phyloP scores from a whole-genome alignment of 2,888 invertebrate species.

The Thereva nobilitata region DNA sequence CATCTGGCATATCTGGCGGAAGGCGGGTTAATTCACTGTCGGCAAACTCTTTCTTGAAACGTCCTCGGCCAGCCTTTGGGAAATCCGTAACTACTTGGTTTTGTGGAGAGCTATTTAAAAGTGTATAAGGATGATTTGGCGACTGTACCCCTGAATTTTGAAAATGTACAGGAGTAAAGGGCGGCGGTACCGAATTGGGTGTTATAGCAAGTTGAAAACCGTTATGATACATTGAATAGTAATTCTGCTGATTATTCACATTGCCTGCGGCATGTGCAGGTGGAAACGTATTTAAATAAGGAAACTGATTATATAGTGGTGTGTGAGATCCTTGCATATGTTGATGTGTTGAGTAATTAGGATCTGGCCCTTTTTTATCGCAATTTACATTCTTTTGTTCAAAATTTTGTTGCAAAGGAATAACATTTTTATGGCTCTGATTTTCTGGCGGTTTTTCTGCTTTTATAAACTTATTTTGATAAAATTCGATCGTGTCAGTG shows the following conservation, averaged over 20 bases:
- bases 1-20: constrained; percentile 46
- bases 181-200: constrained; percentile 56
- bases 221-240: constrained; percentile 58
- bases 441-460: constrained; percentile 12
- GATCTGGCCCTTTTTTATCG: constrained; percentile 51
- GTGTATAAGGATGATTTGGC: constrained; percentile 38
- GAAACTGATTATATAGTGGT: constrained; percentile 56
- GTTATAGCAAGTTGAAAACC: constrained; percentile 56
- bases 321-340: constrained; percentile 46
- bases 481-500: constrained; percentile 54
- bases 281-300: constrained; percentile 56
- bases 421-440: constrained; percentile 1
- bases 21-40: constrained; percentile 39
- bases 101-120: constrained; percentile 39
- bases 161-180: constrained; percentile 57
- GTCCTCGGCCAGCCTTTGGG: constrained; percentile 56
- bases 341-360: constrained; percentile 40
- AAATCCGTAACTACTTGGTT: constrained; percentile 53
- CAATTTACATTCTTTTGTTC: constrained; percentile 44
- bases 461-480: constrained; percentile 57
- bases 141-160: constrained; percentile 44
- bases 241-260: constrained; percentile 48
- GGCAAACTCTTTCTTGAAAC: constrained; percentile 53
- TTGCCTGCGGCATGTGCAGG: constrained; percentile 46
- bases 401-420: constrained; percentile 3